Conservation (phyloP, 2,113 vertebrate species). For the Dipodomys stephensi region DNA sequence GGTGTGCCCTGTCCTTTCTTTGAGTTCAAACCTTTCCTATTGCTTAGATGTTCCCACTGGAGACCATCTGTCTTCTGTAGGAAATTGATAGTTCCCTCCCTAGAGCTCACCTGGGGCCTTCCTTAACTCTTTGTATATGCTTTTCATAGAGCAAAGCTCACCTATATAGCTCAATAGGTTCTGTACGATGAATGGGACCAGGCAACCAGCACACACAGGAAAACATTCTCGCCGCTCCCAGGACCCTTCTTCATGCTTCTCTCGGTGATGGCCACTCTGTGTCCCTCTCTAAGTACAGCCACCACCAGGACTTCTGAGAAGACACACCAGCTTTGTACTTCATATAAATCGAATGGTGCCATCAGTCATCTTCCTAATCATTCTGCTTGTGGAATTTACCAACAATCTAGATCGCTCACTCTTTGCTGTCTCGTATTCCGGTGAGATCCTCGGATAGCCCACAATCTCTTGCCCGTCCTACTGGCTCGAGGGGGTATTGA, state of each 20-base stretch:
- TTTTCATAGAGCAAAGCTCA: neutral
- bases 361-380: no score
- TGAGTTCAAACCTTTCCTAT: no score
- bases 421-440: neutral
- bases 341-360: no score
- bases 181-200: neutral
- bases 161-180: neutral
- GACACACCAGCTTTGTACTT: neutral
- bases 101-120: neutral
- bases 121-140: neutral
- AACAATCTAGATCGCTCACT: neutral
- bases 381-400: neutral
- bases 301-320: neutral
- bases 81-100: neutral
- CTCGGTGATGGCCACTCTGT: no score
- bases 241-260: fast-evolving
- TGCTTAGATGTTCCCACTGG: no score
- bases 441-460: neutral
- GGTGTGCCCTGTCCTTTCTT: no score
- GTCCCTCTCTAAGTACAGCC: no score
- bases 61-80: neutral
- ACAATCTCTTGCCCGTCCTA: no score
- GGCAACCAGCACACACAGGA: neutral
- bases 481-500: neutral
- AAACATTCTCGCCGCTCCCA: fast-evolving